phyloP scores from a whole-genome alignment of 2,888 invertebrate genomes.

The Pimpla rufipes region DNA sequence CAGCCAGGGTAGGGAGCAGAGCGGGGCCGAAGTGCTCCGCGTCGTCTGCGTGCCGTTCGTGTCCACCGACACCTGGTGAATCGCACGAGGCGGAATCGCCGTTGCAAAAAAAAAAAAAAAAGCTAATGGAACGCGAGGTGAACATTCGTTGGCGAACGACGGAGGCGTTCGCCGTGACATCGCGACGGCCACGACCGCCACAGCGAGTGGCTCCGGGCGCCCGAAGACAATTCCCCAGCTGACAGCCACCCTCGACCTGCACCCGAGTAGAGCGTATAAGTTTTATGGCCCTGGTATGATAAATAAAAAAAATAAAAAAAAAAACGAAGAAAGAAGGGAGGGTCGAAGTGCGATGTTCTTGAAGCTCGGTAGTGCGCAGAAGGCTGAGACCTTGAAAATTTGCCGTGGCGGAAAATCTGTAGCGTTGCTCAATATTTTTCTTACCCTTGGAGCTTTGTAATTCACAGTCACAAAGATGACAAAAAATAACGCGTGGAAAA shows the following conservation, averaged over 20 bases:
- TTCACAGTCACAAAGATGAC: no score
- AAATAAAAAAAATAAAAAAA: not conserved
- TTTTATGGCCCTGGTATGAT: constrained; percentile 4
- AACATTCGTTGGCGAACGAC: constrained; percentile 13
- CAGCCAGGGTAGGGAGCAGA: not conserved
- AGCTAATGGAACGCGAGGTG: constrained; percentile 46
- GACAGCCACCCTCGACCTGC: not conserved
- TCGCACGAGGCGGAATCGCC: not conserved
- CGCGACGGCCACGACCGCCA: constrained; percentile 1
- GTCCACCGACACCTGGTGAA: constrained; percentile 1
- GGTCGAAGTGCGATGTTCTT: no score
- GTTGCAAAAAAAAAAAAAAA: constrained; percentile 8
- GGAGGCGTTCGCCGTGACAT: constrained; percentile 3
- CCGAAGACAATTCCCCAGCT: constrained; percentile 25
- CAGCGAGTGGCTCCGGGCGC: not conserved
- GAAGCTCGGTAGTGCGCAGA: not conserved
- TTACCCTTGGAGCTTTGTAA: no score
- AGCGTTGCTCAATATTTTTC: no score
- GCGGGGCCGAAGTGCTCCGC: not conserved
- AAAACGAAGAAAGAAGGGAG: not conserved
- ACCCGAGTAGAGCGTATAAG: not conserved
- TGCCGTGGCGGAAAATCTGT: no score
- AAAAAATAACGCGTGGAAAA: no score
- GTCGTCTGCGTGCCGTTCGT: not conserved
- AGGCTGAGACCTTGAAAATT: not conserved